Percentiles rank a stretch among this genome's conserved stretches.
Conservation (phyloP, 1,140 invertebrate genomes). For the Pogonomyrmex barbatus region DNA sequence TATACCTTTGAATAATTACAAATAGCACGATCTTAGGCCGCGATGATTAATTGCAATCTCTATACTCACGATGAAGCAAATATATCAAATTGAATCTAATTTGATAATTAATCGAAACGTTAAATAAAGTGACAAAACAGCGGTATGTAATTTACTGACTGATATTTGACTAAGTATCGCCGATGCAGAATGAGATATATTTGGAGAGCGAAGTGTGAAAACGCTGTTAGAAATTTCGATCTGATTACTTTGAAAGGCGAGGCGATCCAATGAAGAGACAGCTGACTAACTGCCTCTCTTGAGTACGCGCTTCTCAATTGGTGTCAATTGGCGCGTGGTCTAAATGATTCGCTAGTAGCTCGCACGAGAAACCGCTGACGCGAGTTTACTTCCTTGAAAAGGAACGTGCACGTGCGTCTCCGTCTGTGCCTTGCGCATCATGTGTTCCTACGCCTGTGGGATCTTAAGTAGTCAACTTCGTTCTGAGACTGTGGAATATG, state of each 20-base stretch:
- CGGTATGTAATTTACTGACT: background rate
- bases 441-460: background rate
- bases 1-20: background rate
- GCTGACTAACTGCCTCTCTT: constrained; percentile 29
- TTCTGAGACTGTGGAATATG: background rate
- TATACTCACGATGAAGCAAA: background rate
- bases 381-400: constrained; percentile 24
- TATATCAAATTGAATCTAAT: background rate
- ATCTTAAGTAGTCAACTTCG: background rate
- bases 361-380: constrained; percentile 44
- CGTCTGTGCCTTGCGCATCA: background rate
- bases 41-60: background rate
- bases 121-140: background rate
- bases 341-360: constrained; percentile 73
- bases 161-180: background rate
- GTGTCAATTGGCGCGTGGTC: constrained; percentile 80
- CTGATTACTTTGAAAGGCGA: constrained; percentile 25
- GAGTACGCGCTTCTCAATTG: constrained; percentile 76
- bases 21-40: background rate
- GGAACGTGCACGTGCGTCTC: background rate
- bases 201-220: constrained; percentile 3
- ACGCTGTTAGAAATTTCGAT: constrained; percentile 26
- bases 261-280: constrained; percentile 52
- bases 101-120: background rate
- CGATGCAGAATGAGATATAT: background rate